A percentile compares a stretch with the other conserved stretches of the same genome.
Conservation (phyloP, 2,797 vertebrate species). For the Sarcophilus harrisii region DNA sequence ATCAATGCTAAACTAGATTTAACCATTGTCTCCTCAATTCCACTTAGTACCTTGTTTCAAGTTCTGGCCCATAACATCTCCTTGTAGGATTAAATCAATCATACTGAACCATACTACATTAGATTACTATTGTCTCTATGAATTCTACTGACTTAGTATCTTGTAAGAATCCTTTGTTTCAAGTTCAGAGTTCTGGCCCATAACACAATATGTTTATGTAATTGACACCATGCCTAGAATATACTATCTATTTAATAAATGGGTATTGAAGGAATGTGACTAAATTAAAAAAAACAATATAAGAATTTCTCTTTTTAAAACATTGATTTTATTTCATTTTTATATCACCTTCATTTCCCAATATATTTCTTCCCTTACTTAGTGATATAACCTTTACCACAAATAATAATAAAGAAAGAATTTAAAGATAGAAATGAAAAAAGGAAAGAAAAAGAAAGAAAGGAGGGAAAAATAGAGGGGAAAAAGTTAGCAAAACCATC, state of each 20-base stretch:
- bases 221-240: neutral
- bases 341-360: neutral
- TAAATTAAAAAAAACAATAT: neutral
- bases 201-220: neutral
- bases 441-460: neutral
- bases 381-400: neutral
- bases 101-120: too few species aligned
- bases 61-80: too few species aligned
- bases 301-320: neutral
- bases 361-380: neutral
- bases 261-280: too few species aligned
- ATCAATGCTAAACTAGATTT: too few species aligned
- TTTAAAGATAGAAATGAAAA: neutral
- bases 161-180: too few species aligned
- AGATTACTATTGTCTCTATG: too few species aligned
- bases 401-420: neutral
- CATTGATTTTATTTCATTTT: neutral
- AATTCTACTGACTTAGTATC: too few species aligned
- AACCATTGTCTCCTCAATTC: too few species aligned
- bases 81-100: too few species aligned
- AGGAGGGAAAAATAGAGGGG: neutral
- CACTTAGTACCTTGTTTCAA: too few species aligned
- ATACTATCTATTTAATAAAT: too few species aligned
- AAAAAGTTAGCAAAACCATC: neutral
- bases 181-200: too few species aligned